Evolutionary conservation across 35 echinoderm and acorn worm species (phyloP).

Genomic region (Ophiothrix spiculata): DNA sequence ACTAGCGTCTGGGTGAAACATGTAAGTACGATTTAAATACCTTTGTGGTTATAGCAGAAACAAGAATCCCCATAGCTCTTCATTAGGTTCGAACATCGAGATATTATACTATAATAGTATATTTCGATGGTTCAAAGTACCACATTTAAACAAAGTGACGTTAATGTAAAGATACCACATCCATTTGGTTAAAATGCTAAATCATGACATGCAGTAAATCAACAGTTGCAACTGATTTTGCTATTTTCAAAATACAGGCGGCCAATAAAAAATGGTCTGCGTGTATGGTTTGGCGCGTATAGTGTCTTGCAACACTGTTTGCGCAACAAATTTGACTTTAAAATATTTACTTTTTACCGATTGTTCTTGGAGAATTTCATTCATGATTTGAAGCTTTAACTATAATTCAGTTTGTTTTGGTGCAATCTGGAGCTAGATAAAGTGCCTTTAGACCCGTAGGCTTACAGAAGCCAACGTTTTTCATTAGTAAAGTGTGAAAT

Average conservation of each 20-base stretch:
- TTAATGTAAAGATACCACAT: neutral
- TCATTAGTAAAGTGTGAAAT: conserved; percentile 11
- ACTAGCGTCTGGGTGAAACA: neutral
- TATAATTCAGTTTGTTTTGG: neutral
- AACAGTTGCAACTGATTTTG: too few species aligned
- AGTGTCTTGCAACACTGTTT: neutral
- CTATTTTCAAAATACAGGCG: too few species aligned
- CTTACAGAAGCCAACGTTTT: neutral
- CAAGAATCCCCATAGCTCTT: too few species aligned
- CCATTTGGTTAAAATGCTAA: neutral
- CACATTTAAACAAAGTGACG: neutral
- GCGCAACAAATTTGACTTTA: too few species aligned
- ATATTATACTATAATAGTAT: neutral
- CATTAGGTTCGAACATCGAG: too few species aligned
- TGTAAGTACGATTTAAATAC: neutral
- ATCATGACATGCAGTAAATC: neutral
- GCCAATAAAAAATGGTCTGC: neutral
- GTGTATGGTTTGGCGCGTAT: neutral
- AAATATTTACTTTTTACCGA: too few species aligned
- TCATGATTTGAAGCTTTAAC: neutral
- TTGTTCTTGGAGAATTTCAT: neutral
- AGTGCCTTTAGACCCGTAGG: neutral
- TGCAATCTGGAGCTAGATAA: neutral
- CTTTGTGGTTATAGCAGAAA: neutral
- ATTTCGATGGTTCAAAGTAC: neutral